A percentile compares a stretch with the other conserved stretches of the same genome.
Evolutionary conservation across 2,888 invertebrate genomes (phyloP).

Genomic region (Arrhopalites spinosus): DNA sequence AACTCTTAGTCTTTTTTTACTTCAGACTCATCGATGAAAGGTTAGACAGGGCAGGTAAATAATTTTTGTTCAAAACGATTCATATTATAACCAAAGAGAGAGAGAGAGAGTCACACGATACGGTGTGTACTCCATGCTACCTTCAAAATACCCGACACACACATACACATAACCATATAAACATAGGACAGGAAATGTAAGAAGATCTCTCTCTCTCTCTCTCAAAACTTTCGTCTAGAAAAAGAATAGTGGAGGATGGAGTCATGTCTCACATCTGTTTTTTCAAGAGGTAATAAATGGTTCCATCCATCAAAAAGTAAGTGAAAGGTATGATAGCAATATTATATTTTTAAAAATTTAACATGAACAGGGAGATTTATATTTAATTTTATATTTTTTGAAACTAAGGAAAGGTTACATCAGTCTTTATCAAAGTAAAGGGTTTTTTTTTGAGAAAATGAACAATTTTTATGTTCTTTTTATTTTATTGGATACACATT

Average conservation of each 20-base stretch:
- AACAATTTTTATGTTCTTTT: too few relatives aligned
- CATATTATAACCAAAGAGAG: background rate
- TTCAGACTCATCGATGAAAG: background rate
- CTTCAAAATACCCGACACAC: background rate
- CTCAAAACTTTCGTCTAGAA: too few relatives aligned
- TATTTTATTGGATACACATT: too few relatives aligned
- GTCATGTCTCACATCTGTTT: slow-evolving; percentile 4
- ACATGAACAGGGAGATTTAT: too few relatives aligned
- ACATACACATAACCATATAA: background rate
- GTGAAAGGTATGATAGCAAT: background rate
- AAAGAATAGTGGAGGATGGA: too few relatives aligned
- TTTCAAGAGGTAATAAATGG: background rate
- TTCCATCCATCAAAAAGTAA: slow-evolving; percentile 5
- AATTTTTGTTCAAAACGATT: background rate
- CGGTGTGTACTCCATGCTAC: background rate
- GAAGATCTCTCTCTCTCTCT: background rate
- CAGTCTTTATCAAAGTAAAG: too few relatives aligned
- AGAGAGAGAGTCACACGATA: background rate
- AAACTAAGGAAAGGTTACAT: too few relatives aligned
- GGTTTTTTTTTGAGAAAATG: too few relatives aligned
- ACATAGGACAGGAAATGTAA: background rate
- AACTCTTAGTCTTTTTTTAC: background rate
- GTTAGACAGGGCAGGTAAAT: slow-evolving; percentile 1
- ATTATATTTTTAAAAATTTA: background rate
- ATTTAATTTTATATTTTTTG: too few relatives aligned